A percentile compares a stretch with the other conserved stretches of the same genome.
Evolutionary conservation across 2,888 invertebrate species (phyloP).

Genomic region (Ochlodes sylvanus): DNA sequence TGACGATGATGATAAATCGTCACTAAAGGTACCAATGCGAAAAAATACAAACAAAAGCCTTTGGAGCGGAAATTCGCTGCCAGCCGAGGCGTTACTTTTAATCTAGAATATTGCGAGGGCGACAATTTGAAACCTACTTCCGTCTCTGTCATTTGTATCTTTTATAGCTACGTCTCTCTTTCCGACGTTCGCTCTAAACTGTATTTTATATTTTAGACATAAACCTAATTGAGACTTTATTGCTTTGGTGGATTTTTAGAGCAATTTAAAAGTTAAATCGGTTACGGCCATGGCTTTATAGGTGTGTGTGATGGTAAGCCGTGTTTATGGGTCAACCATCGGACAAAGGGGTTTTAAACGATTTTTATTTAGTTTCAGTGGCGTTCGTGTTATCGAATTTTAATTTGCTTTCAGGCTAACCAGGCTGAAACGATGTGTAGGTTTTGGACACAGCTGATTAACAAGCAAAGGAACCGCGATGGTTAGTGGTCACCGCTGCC

Average conservation of each 20-base stretch:
- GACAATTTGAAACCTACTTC: slow-evolving; percentile 68
- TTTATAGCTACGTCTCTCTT: neutral
- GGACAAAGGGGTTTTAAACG: neutral
- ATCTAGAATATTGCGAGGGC: slow-evolving; percentile 80
- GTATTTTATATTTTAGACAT: slow-evolving; percentile 8
- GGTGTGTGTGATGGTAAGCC: neutral
- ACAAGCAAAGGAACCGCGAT: too few species aligned
- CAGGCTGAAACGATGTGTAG: too few species aligned
- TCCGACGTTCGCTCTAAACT: slow-evolving; percentile 8
- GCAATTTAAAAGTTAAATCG: slow-evolving; percentile 8
- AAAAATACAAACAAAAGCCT: slow-evolving; percentile 48
- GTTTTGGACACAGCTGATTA: too few species aligned
- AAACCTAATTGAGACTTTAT: slow-evolving; percentile 15
- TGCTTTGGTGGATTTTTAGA: slow-evolving; percentile 6
- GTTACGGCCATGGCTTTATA: neutral
- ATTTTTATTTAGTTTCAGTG: slow-evolving; percentile 2
- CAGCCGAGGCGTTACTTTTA: slow-evolving; percentile 80
- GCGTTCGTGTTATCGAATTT: neutral
- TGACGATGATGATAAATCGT: slow-evolving; percentile 1
- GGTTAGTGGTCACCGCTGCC: too few species aligned
- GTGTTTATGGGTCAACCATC: neutral
- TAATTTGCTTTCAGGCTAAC: too few species aligned
- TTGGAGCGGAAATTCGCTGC: slow-evolving; percentile 67
- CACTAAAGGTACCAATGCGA: slow-evolving; percentile 42
- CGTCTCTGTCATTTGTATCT: slow-evolving; percentile 47